Percentiles rank a stretch among this genome's conserved stretches.
Conservation (phyloP, 1,140 invertebrate species). For the Drosophila chauvacae region DNA sequence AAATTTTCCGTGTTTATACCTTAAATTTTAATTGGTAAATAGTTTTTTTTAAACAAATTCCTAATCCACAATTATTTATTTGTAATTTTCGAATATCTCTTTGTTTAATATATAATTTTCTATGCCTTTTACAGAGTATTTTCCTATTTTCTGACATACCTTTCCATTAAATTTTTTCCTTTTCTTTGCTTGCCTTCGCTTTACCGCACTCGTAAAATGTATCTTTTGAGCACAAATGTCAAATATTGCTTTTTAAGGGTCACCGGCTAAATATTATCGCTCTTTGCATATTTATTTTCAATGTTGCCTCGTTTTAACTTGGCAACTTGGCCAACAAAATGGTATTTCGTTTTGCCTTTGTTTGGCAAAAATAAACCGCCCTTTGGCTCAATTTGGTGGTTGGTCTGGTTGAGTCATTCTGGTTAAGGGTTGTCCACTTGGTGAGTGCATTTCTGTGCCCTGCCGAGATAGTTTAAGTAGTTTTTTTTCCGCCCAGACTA, state of each 20-base stretch:
- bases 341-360: conserved; percentile 15
- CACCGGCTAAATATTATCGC: conserved; percentile 65
- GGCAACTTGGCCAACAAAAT: conserved; percentile 34
- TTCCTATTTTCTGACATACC: conserved; percentile 10
- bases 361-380: conserved; percentile 37
- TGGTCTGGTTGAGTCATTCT: conserved; percentile 57
- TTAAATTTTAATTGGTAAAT: not conserved
- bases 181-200: not conserved
- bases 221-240: conserved; percentile 81
- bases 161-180: conserved; percentile 5
- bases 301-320: conserved; percentile 49
- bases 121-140: not conserved
- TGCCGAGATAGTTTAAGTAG: conserved; percentile 17
- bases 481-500: conserved; percentile 24
- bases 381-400: conserved; percentile 38
- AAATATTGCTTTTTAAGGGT: conserved; percentile 83
- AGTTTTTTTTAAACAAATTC: fast-evolving
- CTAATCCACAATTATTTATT: not conserved
- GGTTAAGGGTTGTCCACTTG: conserved; percentile 30
- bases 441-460: conserved; percentile 49
- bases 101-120: not conserved
- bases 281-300: conserved; percentile 51
- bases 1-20: not conserved
- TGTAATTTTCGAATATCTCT: not conserved
- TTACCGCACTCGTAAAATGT: conserved; percentile 54